A percentile compares a stretch with the other conserved stretches of the same genome.
Conservation (phyloP, 2,888 invertebrate genomes). For the Stenoptilia bipunctidactyla region DNA sequence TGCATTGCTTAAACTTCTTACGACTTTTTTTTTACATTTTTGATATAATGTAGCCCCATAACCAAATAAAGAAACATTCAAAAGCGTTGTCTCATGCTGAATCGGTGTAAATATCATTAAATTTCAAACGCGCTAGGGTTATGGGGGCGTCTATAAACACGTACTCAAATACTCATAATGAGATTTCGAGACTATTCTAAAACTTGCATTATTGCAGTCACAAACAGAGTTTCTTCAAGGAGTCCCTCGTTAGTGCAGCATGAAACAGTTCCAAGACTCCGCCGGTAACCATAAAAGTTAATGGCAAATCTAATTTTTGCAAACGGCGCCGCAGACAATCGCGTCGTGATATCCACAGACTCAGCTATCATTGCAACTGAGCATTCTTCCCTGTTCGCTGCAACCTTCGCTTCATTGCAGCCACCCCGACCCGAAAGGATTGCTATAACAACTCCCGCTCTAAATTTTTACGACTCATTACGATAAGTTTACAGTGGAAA, state of each 20-base stretch:
- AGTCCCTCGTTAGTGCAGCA: not conserved
- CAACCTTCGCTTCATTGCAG: constrained; percentile 26
- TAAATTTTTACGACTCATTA: constrained; percentile 58
- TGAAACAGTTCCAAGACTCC: constrained; percentile 5
- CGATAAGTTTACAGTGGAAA: constrained; percentile 33
- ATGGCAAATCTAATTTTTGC: constrained; percentile 18
- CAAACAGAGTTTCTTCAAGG: too few relatives aligned
- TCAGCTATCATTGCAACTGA: constrained; percentile 6
- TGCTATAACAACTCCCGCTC: constrained; percentile 40
- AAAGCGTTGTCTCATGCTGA: too few relatives aligned
- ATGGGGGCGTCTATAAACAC: too few relatives aligned
- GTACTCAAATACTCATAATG: too few relatives aligned
- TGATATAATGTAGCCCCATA: too few relatives aligned
- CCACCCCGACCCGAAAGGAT: constrained; percentile 30
- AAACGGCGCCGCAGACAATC: constrained; percentile 8
- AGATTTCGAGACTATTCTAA: not conserved
- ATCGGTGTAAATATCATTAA: too few relatives aligned
- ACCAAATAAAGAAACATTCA: too few relatives aligned
- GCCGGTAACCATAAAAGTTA: constrained; percentile 17
- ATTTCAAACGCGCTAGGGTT: too few relatives aligned
- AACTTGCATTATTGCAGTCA: not conserved
- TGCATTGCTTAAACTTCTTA: too few relatives aligned
- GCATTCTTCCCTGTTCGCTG: constrained; percentile 23
- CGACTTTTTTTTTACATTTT: too few relatives aligned
- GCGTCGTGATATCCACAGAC: constrained; percentile 1